phyloP scores from a whole-genome alignment of 2,797 vertebrate genomes.

The Stomatorhinus walkeri region DNA sequence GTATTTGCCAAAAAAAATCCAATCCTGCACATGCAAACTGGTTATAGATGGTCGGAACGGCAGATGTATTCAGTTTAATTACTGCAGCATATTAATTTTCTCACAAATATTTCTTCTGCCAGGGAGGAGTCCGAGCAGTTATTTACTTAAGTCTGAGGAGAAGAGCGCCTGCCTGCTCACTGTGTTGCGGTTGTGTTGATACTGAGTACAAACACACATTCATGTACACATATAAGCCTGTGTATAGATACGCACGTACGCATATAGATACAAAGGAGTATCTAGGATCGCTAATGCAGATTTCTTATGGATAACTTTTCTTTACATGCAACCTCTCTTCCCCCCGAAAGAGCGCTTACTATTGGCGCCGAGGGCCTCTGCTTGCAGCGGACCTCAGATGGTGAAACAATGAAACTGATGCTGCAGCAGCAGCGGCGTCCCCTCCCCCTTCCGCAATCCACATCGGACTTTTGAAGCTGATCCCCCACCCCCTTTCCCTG shows the following conservation, averaged over 20 bases:
- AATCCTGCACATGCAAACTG: background rate
- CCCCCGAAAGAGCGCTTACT: background rate
- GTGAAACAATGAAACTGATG: conserved; percentile 14
- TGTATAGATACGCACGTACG: background rate
- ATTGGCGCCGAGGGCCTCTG: background rate
- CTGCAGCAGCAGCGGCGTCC: background rate
- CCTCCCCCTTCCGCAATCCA: conserved; percentile 14
- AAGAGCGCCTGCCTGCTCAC: background rate
- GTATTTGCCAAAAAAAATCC: background rate
- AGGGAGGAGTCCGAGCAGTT: background rate
- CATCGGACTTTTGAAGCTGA: background rate
- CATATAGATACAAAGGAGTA: background rate
- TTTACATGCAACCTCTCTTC: background rate
- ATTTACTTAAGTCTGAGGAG: background rate
- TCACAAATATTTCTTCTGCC: background rate
- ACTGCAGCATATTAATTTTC: background rate
- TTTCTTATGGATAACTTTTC: background rate
- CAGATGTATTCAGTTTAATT: background rate
- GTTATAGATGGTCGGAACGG: background rate
- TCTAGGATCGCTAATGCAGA: background rate
- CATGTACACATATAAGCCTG: background rate
- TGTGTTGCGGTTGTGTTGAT: background rate
- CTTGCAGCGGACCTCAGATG: background rate
- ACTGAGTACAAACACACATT: background rate
- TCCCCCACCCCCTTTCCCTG: background rate